A percentile compares a stretch with the other conserved stretches of the same genome.
Evolutionary conservation across 1,140 invertebrate genomes (phyloP).

Genomic region (Drosophila grimshawi): DNA sequence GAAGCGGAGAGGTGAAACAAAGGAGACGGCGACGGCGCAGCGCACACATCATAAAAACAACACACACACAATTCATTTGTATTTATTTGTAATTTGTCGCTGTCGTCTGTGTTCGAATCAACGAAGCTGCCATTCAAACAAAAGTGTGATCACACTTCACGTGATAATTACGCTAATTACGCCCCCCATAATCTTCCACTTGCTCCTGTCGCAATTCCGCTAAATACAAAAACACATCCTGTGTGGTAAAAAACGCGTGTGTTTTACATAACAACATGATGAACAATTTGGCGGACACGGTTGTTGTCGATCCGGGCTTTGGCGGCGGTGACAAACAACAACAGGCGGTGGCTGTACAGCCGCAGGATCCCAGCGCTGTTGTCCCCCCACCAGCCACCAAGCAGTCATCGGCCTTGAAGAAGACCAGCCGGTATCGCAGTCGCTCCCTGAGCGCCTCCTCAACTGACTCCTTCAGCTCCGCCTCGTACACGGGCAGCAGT

Average conservation of each 20-base stretch:
- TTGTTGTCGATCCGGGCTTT: slow-evolving; percentile 82
- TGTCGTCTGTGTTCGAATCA: slow-evolving; percentile 24
- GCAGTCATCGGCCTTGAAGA: slow-evolving; percentile 91
- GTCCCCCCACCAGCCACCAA: slow-evolving; percentile 85
- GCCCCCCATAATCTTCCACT: slow-evolving; percentile 4
- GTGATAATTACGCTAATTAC: slow-evolving; percentile 35
- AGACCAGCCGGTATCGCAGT: slow-evolving; percentile 93
- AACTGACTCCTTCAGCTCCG: slow-evolving; percentile 97
- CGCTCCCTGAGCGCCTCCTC: slow-evolving; percentile 96
- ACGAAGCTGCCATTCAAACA: slow-evolving; percentile 30
- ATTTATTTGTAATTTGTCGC: slow-evolving; percentile 43
- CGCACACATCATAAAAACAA: slow-evolving; percentile 41
- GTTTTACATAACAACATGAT: slow-evolving; percentile 72
- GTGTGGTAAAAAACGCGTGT: slow-evolving; percentile 10
- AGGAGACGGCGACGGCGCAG: slow-evolving; percentile 60
- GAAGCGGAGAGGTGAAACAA: slow-evolving; percentile 69
- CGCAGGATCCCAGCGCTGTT: slow-evolving; percentile 73
- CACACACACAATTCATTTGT: slow-evolving; percentile 56
- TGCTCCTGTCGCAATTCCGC: slow-evolving; percentile 1
- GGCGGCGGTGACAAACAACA: slow-evolving; percentile 77
- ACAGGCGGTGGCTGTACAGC: slow-evolving; percentile 50
- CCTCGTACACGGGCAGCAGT: slow-evolving; percentile 95
- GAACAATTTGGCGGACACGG: slow-evolving; percentile 77
- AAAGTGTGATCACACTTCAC: slow-evolving; percentile 40
- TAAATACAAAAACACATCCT: slow-evolving; percentile 28